Percentiles rank a stretch among this genome's conserved stretches.
Conservation (phyloP, 2,888 invertebrate genomes). For the Ctenicera cuprea region DNA sequence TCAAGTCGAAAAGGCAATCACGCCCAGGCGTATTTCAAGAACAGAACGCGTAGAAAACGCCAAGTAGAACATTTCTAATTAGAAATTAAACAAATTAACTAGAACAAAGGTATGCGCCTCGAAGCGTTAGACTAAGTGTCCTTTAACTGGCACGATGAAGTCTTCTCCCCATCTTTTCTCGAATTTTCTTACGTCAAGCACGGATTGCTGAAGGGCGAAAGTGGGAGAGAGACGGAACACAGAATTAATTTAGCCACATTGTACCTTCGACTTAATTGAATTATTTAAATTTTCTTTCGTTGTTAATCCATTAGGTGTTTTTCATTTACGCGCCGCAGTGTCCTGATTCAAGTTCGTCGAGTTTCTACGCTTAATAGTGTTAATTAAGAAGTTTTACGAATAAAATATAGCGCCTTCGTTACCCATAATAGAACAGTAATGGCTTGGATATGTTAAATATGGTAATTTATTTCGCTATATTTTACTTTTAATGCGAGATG, state of each 20-base stretch:
- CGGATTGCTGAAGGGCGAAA: neutral
- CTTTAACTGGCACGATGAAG: slow-evolving; percentile 40
- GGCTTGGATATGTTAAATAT: slow-evolving; percentile 46
- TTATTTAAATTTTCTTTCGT: slow-evolving; percentile 51
- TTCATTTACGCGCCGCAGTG: slow-evolving; percentile 46
- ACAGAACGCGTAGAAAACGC: slow-evolving; percentile 24
- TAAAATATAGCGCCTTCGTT: slow-evolving; percentile 52
- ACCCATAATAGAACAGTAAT: slow-evolving; percentile 44
- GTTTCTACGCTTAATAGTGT: slow-evolving; percentile 54
- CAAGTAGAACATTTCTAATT: slow-evolving; percentile 36
- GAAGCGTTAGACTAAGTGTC: slow-evolving; percentile 36
- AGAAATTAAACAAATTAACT: slow-evolving; percentile 46
- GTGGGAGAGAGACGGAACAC: slow-evolving; percentile 12
- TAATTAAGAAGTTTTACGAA: slow-evolving; percentile 60
- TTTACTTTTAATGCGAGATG: slow-evolving; percentile 38
- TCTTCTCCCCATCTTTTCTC: slow-evolving; percentile 14
- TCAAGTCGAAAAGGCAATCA: slow-evolving; percentile 32
- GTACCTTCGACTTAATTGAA: slow-evolving; percentile 47
- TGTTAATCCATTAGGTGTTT: slow-evolving; percentile 52
- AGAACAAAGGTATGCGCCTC: slow-evolving; percentile 35
- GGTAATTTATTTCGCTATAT: slow-evolving; percentile 47
- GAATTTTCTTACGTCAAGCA: slow-evolving; percentile 15
- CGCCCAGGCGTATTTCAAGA: slow-evolving; percentile 2
- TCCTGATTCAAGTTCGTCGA: slow-evolving; percentile 31
- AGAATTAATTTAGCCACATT: slow-evolving; percentile 39